Percentiles rank a stretch among this genome's conserved stretches.
phyloP scores from a whole-genome alignment of 2,888 invertebrate genomes.

The Pediacus dermestoides region DNA sequence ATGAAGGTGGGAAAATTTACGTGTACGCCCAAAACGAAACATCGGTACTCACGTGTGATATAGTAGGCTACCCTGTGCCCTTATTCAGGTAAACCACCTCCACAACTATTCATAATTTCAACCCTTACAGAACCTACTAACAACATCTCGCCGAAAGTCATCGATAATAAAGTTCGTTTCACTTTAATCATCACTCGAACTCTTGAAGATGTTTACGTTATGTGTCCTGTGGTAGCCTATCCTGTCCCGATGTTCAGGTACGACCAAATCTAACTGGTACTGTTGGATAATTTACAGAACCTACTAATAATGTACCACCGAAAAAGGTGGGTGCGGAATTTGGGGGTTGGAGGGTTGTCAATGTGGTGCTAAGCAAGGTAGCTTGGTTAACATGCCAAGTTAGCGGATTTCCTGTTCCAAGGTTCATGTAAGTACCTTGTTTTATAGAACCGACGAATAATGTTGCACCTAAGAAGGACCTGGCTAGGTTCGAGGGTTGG shows the following conservation, averaged over 20 bases:
- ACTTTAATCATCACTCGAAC: constrained; percentile 51
- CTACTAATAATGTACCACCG: constrained; percentile 61
- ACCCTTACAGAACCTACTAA: constrained; percentile 60
- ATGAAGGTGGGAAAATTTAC: constrained; percentile 58
- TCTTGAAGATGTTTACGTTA: constrained; percentile 49
- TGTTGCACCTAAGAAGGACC: constrained; percentile 59
- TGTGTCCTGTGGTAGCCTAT: constrained; percentile 51
- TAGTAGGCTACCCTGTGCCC: constrained; percentile 67
- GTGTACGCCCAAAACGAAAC: constrained; percentile 52
- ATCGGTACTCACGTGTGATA: constrained; percentile 64
- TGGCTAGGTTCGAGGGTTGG: constrained; percentile 57
- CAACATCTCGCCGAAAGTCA: constrained; percentile 59
- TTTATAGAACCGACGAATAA: constrained; percentile 57
- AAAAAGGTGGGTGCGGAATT: constrained; percentile 57
- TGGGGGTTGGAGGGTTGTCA: constrained; percentile 58
- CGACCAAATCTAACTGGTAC: constrained; percentile 18
- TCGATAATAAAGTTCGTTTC: constrained; percentile 53
- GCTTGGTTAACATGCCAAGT: constrained; percentile 63
- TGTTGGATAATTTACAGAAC: constrained; percentile 39
- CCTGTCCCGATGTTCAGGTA: constrained; percentile 49
- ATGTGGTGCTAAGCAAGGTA: constrained; percentile 52
- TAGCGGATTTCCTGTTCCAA: constrained; percentile 54
- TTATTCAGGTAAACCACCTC: constrained; percentile 61
- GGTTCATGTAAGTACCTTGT: constrained; percentile 49
- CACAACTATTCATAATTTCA: constrained; percentile 1